Evolutionary conservation across 2,888 invertebrate genomes (phyloP).

Genomic region (Synanthedon andrenaeformis): DNA sequence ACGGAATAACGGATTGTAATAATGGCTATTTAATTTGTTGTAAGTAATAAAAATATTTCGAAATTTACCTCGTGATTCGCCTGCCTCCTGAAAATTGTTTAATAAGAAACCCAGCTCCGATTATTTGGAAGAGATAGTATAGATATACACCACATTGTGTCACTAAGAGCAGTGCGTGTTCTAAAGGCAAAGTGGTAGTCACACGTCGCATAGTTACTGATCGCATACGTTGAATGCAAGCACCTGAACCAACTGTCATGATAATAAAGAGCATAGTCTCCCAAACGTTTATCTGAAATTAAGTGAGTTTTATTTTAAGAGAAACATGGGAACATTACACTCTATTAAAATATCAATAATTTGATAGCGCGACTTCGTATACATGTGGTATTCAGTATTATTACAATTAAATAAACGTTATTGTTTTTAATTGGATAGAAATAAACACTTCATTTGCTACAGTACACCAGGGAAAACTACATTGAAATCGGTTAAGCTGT

Average conservation of each 20-base stretch:
- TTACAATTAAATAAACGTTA: no score
- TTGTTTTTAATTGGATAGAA: no score
- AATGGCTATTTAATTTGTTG: neutral
- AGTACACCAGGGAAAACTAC: no score
- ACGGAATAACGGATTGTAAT: neutral
- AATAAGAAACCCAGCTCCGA: constrained; percentile 75
- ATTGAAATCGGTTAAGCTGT: no score
- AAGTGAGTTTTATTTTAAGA: no score
- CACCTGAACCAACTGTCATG: constrained; percentile 52
- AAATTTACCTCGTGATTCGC: constrained; percentile 43
- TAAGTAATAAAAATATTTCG: neutral
- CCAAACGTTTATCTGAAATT: constrained; percentile 70
- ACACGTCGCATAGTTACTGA: constrained; percentile 38
- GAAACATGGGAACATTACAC: no score
- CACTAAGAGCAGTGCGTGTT: constrained; percentile 79
- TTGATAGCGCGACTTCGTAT: no score
- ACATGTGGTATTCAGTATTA: no score
- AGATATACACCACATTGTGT: constrained; percentile 85
- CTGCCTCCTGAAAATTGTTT: constrained; percentile 42
- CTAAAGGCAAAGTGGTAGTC: constrained; percentile 63
- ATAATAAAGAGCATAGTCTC: constrained; percentile 53
- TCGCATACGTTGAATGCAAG: constrained; percentile 54
- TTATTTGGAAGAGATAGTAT: constrained; percentile 81
- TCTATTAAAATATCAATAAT: no score
- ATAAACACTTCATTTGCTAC: no score